Percentiles rank a stretch among this genome's conserved stretches.
phyloP scores from a whole-genome alignment of 2,888 invertebrate species.

The Acanthacorydalis orientalis region DNA sequence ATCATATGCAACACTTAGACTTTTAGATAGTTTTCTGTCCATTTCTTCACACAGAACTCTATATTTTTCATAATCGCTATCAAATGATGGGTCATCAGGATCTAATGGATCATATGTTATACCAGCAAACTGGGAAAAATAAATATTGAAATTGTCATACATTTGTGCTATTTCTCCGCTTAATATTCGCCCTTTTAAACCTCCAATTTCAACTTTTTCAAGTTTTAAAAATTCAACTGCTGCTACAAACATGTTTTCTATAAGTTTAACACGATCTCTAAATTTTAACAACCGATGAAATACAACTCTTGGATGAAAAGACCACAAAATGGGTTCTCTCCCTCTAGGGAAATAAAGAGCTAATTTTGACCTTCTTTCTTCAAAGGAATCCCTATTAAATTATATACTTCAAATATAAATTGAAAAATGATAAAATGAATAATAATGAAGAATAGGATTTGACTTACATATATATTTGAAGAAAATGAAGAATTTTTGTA shows the following conservation, averaged over 20 bases:
- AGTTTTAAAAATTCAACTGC: slow-evolving; percentile 70
- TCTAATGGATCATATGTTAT: slow-evolving; percentile 61
- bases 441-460: no score
- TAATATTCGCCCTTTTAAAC: slow-evolving; percentile 19
- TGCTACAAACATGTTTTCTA: slow-evolving; percentile 54
- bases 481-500: slow-evolving; percentile 27
- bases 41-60: slow-evolving; percentile 44
- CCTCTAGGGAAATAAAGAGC: slow-evolving; percentile 27
- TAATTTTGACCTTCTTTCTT: slow-evolving; percentile 29
- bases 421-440: neutral
- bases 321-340: slow-evolving; percentile 49
- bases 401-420: neutral
- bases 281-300: slow-evolving; percentile 51
- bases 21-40: slow-evolving; percentile 60
- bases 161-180: neutral
- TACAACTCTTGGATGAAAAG: slow-evolving; percentile 53
- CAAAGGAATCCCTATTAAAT: slow-evolving; percentile 24
- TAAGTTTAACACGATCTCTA: slow-evolving; percentile 40
- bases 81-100: slow-evolving; percentile 48
- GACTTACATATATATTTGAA: slow-evolving; percentile 43
- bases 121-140: slow-evolving; percentile 26
- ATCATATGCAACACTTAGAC: slow-evolving; percentile 65
- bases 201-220: slow-evolving; percentile 47
- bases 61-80: slow-evolving; percentile 45
- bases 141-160: slow-evolving; percentile 14